Evolutionary conservation across 2,113 vertebrate species (phyloP).

Genomic region (Ariopsis seemanni): DNA sequence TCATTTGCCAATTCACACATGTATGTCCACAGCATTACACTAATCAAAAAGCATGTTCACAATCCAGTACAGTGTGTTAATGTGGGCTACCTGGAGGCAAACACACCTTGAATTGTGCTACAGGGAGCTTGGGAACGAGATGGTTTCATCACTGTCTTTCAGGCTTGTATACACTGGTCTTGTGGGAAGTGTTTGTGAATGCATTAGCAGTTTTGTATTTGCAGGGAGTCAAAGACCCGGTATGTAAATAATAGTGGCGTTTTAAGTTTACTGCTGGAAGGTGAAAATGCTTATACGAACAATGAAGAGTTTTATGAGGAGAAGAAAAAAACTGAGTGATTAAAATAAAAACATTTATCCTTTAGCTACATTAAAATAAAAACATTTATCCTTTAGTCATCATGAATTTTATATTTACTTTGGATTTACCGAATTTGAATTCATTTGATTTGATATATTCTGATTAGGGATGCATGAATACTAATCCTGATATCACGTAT

Average conservation of each 20-base stretch:
- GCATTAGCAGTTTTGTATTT: conserved; percentile 21
- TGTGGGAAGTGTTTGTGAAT: conserved; percentile 14
- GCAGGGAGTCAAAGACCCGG: not conserved
- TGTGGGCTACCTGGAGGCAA: conserved; percentile 31
- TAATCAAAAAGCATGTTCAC: conserved; percentile 34
- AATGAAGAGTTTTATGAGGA: not conserved
- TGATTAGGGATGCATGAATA: not conserved
- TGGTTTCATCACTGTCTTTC: conserved; percentile 3
- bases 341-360: not conserved
- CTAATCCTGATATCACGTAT: not conserved
- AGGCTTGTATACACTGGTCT: not conserved
- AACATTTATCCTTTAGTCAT: not conserved
- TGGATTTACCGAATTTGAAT: not conserved
- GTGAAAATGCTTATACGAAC: not conserved
- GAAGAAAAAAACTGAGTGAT: not conserved
- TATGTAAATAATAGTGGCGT: conserved; percentile 1
- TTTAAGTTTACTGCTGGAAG: not conserved
- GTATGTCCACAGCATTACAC: conserved; percentile 23
- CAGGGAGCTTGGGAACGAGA: not conserved
- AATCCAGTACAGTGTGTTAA: conserved; percentile 31
- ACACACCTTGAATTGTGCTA: not conserved
- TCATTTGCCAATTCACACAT: conserved; percentile 30
- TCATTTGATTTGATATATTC: not conserved
- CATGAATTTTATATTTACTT: not conserved
- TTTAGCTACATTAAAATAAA: not conserved